phyloP scores from a whole-genome alignment of 2,113 vertebrate species.

The Calidris pygmaea region DNA sequence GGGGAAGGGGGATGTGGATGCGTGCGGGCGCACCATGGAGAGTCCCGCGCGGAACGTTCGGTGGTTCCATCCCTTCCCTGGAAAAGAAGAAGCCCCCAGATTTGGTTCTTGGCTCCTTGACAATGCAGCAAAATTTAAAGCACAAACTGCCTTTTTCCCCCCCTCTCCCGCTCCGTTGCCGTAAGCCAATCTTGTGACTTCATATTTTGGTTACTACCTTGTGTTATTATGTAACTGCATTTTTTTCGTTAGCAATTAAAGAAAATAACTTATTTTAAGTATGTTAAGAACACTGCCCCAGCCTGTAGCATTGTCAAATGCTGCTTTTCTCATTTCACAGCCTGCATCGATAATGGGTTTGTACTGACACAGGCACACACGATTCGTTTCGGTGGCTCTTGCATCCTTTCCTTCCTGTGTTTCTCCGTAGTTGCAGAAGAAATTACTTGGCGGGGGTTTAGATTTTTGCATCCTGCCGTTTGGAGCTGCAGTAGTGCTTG shows the following conservation, averaged over 20 bases:
- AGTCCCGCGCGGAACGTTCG: not conserved
- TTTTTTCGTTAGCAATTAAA: not conserved
- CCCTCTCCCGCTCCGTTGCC: not conserved
- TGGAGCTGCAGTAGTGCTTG: slow-evolving; percentile 61
- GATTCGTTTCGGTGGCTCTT: slow-evolving; percentile 1
- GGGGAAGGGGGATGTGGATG: not conserved
- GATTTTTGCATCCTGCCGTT: slow-evolving; percentile 58
- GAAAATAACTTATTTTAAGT: slow-evolving; percentile 52
- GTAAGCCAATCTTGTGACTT: slow-evolving; percentile 3
- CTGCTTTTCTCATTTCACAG: slow-evolving; percentile 20
- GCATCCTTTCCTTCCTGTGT: not conserved
- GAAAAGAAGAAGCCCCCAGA: not conserved
- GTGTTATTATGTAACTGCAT: slow-evolving; percentile 42
- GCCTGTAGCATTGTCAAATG: slow-evolving; percentile 46
- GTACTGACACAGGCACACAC: not conserved
- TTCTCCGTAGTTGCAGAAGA: slow-evolving; percentile 51
- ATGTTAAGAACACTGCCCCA: slow-evolving; percentile 19
- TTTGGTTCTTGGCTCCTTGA: slow-evolving; percentile 24
- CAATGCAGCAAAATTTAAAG: slow-evolving; percentile 68
- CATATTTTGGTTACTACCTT: slow-evolving; percentile 22
- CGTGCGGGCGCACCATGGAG: not conserved
- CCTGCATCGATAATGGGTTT: not conserved
- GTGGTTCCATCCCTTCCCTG: not conserved
- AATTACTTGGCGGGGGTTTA: slow-evolving; percentile 20
- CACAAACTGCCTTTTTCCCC: not conserved